Base-by-base conservation (phyloP, 2,113 vertebrate genomes). In the Oreochromis aureus region DNA sequence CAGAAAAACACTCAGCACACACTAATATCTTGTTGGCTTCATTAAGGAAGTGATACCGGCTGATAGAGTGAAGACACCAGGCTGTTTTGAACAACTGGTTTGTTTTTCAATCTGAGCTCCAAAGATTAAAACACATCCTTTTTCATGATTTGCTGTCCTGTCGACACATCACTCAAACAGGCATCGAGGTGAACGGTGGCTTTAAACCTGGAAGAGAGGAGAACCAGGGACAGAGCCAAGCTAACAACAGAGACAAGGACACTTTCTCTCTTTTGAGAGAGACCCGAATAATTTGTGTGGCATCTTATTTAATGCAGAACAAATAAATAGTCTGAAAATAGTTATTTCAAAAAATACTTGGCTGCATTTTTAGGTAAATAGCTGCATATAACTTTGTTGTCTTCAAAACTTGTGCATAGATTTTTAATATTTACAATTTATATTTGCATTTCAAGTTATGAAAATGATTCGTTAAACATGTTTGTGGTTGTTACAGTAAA, bases 221-320 rank as follows among this genome's bases (percentile, higher is more conserved):
- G 59, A 36, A 66, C 32, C 36, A 66, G 32, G 16, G 61, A 36
- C 61, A 66, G 10, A 66, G 10, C 61, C 61, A 36, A 66, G 61
- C 32, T 36, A 0, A n/a, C 6, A 0, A 63, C 59, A 63, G 10
- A 1, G 2, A 34, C 34, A 5, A 34, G 0, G 59, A 63, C 5
- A 0, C 30, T 63, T 63, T 34, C 2, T 34, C 16, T 16, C 3
- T 34, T 2, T 59, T 61, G 18, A 6, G 59, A 34, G 0, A 4
- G 59, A 34, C 30, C 34, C 58, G 34, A 63, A 61, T 61, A 1
- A 34, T 63, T 63, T 63, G 59, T 63, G 59, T 34, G 59, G 59
- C 6, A 34, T 63, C 59, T 63, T 63, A 63, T 63, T 34, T 19
- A 34, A 63, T 63, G 30, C 30, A 19, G 58, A 19, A 61, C 58